Evolutionary conservation across 2,888 invertebrate genomes (phyloP).

Genomic region (Drosophila rubida): DNA sequence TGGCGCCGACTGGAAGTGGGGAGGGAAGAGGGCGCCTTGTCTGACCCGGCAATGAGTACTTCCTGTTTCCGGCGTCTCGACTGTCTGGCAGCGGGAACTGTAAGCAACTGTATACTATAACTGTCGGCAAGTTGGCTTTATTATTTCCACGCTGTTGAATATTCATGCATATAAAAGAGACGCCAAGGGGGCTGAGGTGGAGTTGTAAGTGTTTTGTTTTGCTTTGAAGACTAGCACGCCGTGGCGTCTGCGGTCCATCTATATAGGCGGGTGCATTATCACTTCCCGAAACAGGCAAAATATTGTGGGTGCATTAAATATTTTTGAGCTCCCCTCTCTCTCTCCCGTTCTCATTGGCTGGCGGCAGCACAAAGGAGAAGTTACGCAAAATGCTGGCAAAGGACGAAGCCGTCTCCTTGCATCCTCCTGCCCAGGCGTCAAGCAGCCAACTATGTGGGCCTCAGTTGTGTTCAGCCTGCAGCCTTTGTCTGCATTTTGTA

Average conservation of each 20-base stretch:
- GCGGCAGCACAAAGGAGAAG: conserved; percentile 46
- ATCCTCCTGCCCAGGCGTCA: conserved; percentile 14
- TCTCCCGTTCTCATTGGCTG: not conserved
- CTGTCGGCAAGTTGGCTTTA: conserved; percentile 79
- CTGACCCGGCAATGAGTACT: conserved; percentile 70
- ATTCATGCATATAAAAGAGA: conserved; percentile 57
- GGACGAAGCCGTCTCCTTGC: conserved; percentile 15
- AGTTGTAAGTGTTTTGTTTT: conserved; percentile 50
- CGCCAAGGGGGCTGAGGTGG: not conserved
- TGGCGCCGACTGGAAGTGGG: conserved; percentile 40
- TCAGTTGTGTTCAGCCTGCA: conserved; percentile 29
- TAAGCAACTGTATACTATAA: conserved; percentile 68
- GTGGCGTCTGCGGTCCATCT: conserved; percentile 8
- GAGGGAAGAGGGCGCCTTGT: conserved; percentile 1
- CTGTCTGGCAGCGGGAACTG: conserved; percentile 69
- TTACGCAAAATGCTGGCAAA: conserved; percentile 30
- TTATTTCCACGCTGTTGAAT: conserved; percentile 80
- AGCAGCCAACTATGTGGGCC: conserved; percentile 50
- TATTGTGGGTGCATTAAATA: conserved; percentile 75
- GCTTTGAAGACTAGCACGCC: conserved; percentile 60
- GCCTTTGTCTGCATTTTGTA: conserved; percentile 71
- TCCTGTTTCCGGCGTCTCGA: conserved; percentile 68
- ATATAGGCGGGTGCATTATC: conserved; percentile 67
- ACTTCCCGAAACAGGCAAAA: conserved; percentile 54
- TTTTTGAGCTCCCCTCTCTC: conserved; percentile 34